These are phyloP conservation scores for Pempheris klunzingeri DNA, from an alignment of 2,797 vertebrate species.

Conservation along the genomic window DNA sequence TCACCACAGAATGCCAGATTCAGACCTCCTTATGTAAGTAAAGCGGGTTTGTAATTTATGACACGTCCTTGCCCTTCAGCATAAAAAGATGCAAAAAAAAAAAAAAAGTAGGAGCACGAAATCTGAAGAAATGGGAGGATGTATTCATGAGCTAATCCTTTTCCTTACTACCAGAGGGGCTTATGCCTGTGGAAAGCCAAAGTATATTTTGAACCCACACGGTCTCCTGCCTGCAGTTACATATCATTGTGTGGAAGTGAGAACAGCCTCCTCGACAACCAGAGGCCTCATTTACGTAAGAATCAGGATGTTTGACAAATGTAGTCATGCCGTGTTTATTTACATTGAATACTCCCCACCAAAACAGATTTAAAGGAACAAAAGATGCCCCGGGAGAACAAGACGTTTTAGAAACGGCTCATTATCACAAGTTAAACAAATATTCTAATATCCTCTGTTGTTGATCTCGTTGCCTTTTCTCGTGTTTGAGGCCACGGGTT, in stretches of 20 bases:
- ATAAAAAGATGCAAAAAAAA: not conserved
- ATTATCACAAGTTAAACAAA: not conserved
- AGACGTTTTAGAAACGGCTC: not conserved
- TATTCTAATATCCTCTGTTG: no score
- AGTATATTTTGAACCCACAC: slow-evolving; percentile 23
- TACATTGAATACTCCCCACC: not conserved
- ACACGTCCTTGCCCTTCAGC: not conserved
- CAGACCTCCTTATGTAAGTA: not conserved
- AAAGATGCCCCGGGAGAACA: not conserved
- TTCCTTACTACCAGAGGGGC: not conserved
- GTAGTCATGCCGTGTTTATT: slow-evolving; percentile 3
- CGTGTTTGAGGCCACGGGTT: not conserved
- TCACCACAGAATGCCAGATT: not conserved
- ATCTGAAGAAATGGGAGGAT: not conserved
- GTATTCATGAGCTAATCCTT: not conserved
- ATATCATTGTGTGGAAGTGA: slow-evolving; percentile 3
- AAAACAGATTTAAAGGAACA: not conserved
- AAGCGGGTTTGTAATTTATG: not conserved
- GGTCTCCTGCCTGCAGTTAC: slow-evolving; percentile 18
- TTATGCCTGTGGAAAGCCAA: slow-evolving; percentile 3
- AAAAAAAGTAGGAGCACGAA: not conserved
- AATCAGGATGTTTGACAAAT: slow-evolving; percentile 18
- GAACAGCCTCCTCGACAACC: slow-evolving; percentile 1
- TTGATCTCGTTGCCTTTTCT: not conserved
- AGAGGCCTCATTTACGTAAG: slow-evolving; percentile 7